phyloP scores from a whole-genome alignment of 2,888 invertebrate genomes.

The Rhopalosiphum nymphaeae region DNA sequence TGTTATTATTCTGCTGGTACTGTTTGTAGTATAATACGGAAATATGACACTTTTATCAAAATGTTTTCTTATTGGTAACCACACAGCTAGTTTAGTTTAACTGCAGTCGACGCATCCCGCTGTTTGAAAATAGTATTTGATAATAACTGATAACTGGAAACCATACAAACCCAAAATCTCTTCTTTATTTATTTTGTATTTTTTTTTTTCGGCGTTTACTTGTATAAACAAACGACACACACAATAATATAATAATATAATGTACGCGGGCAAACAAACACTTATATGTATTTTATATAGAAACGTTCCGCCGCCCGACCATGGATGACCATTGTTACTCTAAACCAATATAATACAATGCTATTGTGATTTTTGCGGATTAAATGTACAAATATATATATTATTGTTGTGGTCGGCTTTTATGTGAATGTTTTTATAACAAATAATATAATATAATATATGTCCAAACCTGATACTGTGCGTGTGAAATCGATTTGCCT shows the following conservation, averaged over 20 bases:
- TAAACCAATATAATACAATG: neutral
- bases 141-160: conserved; percentile 51
- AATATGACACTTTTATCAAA: conserved; percentile 33
- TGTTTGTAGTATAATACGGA: neutral
- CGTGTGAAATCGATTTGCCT: conserved; percentile 62
- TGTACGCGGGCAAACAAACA: conserved; percentile 47
- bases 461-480: conserved; percentile 21
- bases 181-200: conserved; percentile 9
- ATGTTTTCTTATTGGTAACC: conserved; percentile 18
- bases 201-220: conserved; percentile 49
- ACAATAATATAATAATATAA: conserved; percentile 41
- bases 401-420: conserved; percentile 37
- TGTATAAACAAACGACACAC: conserved; percentile 18
- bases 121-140: conserved; percentile 37
- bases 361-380: conserved; percentile 51
- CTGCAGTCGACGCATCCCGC: conserved; percentile 5
- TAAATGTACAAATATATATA: conserved; percentile 5
- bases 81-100: neutral
- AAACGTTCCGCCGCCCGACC: conserved; percentile 9
- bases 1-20: neutral
- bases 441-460: conserved; percentile 3
- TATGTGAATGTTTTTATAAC: conserved; percentile 49
- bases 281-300: conserved; percentile 27
- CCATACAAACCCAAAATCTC: conserved; percentile 24
- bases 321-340: conserved; percentile 40